Evolutionary conservation across 2,113 vertebrate genomes (phyloP).

Genomic region (Syngnathoides biaculeatus): DNA sequence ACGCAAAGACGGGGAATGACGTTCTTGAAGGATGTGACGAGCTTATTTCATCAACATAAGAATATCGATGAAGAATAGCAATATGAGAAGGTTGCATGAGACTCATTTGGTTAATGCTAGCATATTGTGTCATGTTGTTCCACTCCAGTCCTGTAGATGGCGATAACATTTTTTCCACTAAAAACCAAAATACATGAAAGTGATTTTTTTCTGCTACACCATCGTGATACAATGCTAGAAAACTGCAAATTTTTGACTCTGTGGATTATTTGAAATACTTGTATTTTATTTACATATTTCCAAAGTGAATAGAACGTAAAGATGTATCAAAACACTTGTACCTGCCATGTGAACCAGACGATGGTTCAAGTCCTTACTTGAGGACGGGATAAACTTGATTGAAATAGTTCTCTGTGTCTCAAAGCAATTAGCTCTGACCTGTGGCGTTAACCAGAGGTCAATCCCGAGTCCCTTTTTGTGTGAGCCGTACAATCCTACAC

Average conservation of each 20-base stretch:
- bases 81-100: background rate
- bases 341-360: background rate
- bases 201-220: too few relatives aligned
- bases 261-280: too few relatives aligned
- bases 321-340: too few relatives aligned
- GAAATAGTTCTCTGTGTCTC: background rate
- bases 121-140: too few relatives aligned
- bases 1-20: background rate
- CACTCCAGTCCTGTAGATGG: too few relatives aligned
- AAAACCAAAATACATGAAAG: too few relatives aligned
- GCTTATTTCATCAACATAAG: background rate
- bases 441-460: background rate
- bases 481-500: background rate
- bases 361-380: background rate
- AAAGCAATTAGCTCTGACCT: background rate
- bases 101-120: background rate
- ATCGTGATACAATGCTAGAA: too few relatives aligned
- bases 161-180: background rate
- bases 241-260: too few relatives aligned
- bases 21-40: background rate
- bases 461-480: background rate
- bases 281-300: too few relatives aligned
- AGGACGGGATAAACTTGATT: background rate
- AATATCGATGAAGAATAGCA: background rate
- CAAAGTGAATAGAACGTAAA: too few relatives aligned